Conservation (phyloP, 2,797 vertebrate genomes). For the Phalloptychus januarius region DNA sequence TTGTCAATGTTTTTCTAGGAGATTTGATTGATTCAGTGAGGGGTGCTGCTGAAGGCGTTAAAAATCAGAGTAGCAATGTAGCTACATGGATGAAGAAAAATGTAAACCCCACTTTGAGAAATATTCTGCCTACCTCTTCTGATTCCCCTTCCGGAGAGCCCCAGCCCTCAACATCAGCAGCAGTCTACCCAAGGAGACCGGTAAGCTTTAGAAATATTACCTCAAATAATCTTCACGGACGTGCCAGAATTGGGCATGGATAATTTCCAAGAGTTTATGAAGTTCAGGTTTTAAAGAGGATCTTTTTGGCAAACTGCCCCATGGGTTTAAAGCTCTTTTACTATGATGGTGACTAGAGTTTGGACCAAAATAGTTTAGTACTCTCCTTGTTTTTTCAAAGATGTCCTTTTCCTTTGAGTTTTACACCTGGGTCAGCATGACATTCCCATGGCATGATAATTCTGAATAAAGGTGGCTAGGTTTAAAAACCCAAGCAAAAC, state of each 20-base stretch:
- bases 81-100: slow-evolving; percentile 80
- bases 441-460: neutral
- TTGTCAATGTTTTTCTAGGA: slow-evolving; percentile 53
- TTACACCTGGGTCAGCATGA: neutral
- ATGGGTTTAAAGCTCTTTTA: neutral
- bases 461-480: neutral
- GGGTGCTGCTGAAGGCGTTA: slow-evolving; percentile 80
- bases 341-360: neutral
- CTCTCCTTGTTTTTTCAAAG: neutral
- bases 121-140: slow-evolving; percentile 70
- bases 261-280: neutral
- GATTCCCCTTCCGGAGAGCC: slow-evolving; percentile 47
- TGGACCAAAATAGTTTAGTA: neutral
- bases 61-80: slow-evolving; percentile 77
- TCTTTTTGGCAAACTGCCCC: neutral
- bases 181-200: slow-evolving; percentile 56
- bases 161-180: slow-evolving; percentile 63
- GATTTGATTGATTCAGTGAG: slow-evolving; percentile 80
- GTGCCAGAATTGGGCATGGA: neutral
- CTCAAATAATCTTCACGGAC: neutral
- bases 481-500: neutral
- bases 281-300: neutral
- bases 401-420: neutral
- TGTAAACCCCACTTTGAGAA: slow-evolving; percentile 72
- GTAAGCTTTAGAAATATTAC: slow-evolving; percentile 37